Percentiles rank a stretch among this genome's conserved stretches.
Conservation (phyloP, 2,888 invertebrate species). For the Micropterix aruncella region DNA sequence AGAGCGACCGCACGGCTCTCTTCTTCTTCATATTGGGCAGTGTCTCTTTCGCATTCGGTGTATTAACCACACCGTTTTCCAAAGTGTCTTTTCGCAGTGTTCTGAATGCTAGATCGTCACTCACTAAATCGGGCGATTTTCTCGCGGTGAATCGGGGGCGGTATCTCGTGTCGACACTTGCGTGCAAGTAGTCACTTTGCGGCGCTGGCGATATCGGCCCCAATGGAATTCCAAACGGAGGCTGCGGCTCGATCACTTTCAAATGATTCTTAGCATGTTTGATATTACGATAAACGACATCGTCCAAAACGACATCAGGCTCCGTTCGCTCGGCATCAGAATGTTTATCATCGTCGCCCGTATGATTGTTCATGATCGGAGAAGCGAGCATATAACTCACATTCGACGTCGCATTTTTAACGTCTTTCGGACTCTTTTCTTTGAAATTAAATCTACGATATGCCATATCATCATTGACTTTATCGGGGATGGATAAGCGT, state of each 20-base stretch:
- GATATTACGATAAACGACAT: conserved; percentile 70
- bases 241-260: conserved; percentile 67
- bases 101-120: conserved; percentile 79
- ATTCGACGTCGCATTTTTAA: conserved; percentile 30
- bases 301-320: conserved; percentile 72
- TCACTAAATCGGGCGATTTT: conserved; percentile 66
- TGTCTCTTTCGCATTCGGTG: conserved; percentile 32
- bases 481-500: conserved; percentile 42
- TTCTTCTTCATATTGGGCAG: conserved; percentile 49
- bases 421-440: conserved; percentile 27
- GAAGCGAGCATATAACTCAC: conserved; percentile 57
- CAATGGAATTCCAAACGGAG: conserved; percentile 81
- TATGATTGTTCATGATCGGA: conserved; percentile 44
- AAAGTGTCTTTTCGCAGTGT: conserved; percentile 67
- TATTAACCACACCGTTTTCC: conserved; percentile 32
- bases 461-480: conserved; percentile 68
- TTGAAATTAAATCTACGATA: conserved; percentile 56
- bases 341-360: conserved; percentile 33
- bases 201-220: conserved; percentile 71
- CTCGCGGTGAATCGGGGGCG: conserved; percentile 50
- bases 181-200: conserved; percentile 74
- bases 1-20: conserved; percentile 66
- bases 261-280: conserved; percentile 61
- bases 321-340: conserved; percentile 45
- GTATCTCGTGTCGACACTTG: conserved; percentile 45